A percentile compares a stretch with the other conserved stretches of the same genome.
Evolutionary conservation across 2,888 invertebrate species (phyloP).

Genomic region (Leptopilina syphax): DNA sequence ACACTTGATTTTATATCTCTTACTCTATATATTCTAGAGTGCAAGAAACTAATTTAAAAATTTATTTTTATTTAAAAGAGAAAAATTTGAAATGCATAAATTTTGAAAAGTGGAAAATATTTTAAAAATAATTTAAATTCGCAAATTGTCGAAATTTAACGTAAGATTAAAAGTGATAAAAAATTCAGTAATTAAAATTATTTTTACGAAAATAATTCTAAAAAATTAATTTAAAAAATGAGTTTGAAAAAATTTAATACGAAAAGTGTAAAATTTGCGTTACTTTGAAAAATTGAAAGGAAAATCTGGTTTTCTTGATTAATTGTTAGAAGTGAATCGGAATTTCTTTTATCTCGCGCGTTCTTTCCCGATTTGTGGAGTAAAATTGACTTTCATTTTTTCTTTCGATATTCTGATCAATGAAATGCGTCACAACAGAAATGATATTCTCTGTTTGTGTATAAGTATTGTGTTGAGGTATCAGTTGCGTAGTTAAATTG

Average conservation of each 20-base stretch:
- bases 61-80: background rate
- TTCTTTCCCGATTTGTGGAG: background rate
- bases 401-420: constrained; percentile 16
- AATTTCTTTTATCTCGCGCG: background rate
- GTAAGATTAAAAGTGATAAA: too few relatives aligned
- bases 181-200: too few relatives aligned
- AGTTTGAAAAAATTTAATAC: background rate
- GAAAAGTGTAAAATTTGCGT: background rate
- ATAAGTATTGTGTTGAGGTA: constrained; percentile 3
- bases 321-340: background rate
- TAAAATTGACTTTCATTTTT: background rate
- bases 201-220: too few relatives aligned
- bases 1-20: background rate
- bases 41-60: background rate
- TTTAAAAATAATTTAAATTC: too few relatives aligned
- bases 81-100: background rate
- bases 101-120: too few relatives aligned
- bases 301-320: background rate
- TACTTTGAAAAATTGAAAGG: background rate
- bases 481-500: constrained; percentile 48
- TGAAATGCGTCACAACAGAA: constrained; percentile 5
- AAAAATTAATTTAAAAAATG: too few relatives aligned
- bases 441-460: constrained; percentile 12
- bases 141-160: too few relatives aligned
- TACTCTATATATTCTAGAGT: background rate